phyloP scores from a whole-genome alignment of 2,797 vertebrate genomes.

The Dicrostonyx torquatus region DNA sequence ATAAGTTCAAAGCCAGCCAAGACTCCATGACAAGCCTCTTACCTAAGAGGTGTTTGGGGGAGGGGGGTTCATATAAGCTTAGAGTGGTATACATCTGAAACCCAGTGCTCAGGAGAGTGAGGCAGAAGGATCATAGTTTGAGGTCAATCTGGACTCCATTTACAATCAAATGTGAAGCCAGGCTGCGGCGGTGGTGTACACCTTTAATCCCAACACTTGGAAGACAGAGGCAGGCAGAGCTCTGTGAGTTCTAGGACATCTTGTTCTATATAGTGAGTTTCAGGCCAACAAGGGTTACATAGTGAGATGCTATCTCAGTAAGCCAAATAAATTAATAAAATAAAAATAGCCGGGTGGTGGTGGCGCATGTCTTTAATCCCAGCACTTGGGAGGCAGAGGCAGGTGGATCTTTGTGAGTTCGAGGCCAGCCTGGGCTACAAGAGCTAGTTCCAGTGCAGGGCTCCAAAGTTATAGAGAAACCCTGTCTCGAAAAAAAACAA shows the following conservation, averaged over 20 bases:
- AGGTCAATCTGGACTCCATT: background rate
- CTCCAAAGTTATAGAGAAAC: too few relatives aligned
- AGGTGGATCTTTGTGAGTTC: too few relatives aligned
- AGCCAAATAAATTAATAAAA: background rate
- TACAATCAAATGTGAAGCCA: background rate
- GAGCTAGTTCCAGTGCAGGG: too few relatives aligned
- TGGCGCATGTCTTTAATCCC: too few relatives aligned
- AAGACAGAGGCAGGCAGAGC: background rate
- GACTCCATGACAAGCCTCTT: background rate
- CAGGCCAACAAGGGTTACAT: background rate
- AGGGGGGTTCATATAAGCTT: background rate
- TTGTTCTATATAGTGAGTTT: background rate
- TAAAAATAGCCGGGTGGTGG: too few relatives aligned
- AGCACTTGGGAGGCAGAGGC: too few relatives aligned
- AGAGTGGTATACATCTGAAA: background rate
- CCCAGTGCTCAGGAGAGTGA: background rate
- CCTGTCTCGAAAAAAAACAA: too few relatives aligned
- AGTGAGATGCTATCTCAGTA: background rate
- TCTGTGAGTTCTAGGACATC: background rate
- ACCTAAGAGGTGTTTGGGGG: background rate
- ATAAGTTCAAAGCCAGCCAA: background rate
- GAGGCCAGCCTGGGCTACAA: too few relatives aligned
- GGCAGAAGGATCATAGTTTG: background rate
- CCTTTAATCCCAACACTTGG: background rate
- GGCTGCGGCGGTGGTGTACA: accelerated